Evolutionary conservation across 2,113 vertebrate genomes (phyloP).

Genomic region (Callithrix jacchus): DNA sequence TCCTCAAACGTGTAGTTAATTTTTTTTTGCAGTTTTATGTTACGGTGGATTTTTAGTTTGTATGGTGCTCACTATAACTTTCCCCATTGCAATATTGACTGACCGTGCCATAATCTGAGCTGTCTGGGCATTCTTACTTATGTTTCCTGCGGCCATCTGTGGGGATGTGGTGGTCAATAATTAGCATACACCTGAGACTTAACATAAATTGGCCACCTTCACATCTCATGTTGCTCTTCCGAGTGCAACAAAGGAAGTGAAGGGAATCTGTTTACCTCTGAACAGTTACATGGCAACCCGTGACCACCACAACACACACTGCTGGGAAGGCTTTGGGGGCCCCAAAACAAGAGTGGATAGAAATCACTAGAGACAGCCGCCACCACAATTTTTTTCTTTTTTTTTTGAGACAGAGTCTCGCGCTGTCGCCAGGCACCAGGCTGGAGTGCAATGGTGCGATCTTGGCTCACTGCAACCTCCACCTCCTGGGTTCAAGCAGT

Average conservation of each 20-base stretch:
- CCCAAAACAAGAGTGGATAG: background rate
- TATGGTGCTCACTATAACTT: background rate
- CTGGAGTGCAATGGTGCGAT: too few relatives aligned
- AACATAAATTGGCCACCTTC: background rate
- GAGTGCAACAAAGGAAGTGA: background rate
- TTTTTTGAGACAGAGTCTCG: too few relatives aligned
- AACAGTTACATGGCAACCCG: background rate
- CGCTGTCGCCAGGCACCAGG: too few relatives aligned
- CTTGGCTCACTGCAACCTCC: too few relatives aligned
- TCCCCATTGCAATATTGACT: background rate
- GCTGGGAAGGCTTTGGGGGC: too few relatives aligned
- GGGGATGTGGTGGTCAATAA: background rate
- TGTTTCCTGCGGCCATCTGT: background rate
- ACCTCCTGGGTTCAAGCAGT: too few relatives aligned
- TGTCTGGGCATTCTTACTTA: background rate
- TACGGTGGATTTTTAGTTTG: background rate
- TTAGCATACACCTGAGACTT: background rate
- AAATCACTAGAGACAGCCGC: background rate
- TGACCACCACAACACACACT: background rate
- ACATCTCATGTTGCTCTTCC: background rate
- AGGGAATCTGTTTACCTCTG: background rate
- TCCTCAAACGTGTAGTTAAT: background rate
- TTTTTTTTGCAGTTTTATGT: slow-evolving; percentile 15
- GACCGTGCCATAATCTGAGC: background rate
- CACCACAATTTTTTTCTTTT: background rate